These are phyloP conservation scores for Discoglossus pictus DNA, from an alignment of 2,797 vertebrate genomes.

Conservation along the genomic window DNA sequence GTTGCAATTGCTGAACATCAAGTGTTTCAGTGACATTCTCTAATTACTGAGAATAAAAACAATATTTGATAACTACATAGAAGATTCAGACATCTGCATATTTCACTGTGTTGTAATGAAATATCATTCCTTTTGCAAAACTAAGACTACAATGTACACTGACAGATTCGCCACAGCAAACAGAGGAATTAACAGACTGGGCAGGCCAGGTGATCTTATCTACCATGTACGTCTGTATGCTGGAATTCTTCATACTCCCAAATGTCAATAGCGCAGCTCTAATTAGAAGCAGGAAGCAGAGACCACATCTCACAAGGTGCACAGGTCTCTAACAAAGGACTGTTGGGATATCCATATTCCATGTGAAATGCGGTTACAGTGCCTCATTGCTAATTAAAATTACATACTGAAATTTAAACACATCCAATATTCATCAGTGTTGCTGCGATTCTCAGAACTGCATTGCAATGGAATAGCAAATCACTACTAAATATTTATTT, in stretches of 20 bases:
- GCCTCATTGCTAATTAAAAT: conserved; percentile 10
- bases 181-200: conserved; percentile 10
- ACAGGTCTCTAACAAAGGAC: conserved; percentile 1
- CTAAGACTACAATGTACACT: conserved; percentile 19
- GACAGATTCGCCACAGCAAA: conserved; percentile 27
- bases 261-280: conserved; percentile 29
- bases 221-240: too few relatives aligned
- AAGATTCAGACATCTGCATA: too few relatives aligned
- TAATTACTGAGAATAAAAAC: too few relatives aligned
- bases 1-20: too few relatives aligned
- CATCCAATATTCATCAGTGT: not conserved
- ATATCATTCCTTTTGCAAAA: too few relatives aligned
- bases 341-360: not conserved
- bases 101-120: too few relatives aligned
- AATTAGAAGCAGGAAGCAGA: conserved; percentile 15
- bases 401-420: not conserved
- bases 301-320: conserved; percentile 14
- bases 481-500: too few relatives aligned
- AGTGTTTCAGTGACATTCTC: too few relatives aligned
- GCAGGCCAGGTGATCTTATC: conserved; percentile 12
- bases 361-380: conserved; percentile 1
- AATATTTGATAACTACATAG: too few relatives aligned
- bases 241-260: conserved; percentile 7
- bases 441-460: too few relatives aligned
- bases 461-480: too few relatives aligned